These are phyloP conservation scores for Nephila pilipes DNA, from an alignment of 1,140 invertebrate genomes.

Conservation along the genomic window DNA sequence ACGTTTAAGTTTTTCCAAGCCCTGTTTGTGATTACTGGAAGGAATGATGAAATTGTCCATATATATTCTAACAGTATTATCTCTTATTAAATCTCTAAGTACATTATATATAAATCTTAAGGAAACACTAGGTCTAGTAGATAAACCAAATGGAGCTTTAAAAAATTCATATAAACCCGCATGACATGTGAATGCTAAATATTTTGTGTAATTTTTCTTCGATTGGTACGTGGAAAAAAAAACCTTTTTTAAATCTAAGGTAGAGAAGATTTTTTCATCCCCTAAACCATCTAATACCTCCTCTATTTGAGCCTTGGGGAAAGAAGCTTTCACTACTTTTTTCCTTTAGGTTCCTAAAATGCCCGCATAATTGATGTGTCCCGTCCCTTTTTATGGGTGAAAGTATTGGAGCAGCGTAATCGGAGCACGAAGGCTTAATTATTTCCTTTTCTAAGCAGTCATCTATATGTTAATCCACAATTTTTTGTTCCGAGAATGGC, in stretches of 20 bases:
- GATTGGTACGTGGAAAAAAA: constrained; percentile 30
- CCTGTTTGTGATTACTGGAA: constrained; percentile 24
- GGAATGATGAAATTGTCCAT: constrained; percentile 79
- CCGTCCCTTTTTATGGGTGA: neutral
- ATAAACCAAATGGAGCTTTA: constrained; percentile 20
- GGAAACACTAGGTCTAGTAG: constrained; percentile 62
- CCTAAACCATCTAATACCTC: constrained; percentile 3
- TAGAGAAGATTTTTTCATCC: neutral
- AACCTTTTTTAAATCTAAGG: constrained; percentile 22
- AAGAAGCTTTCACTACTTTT: constrained; percentile 10
- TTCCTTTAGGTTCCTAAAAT: constrained; percentile 3
- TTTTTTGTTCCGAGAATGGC: neutral
- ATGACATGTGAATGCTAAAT: constrained; percentile 14
- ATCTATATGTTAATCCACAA: neutral
- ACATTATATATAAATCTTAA: constrained; percentile 79
- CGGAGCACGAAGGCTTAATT: neutral
- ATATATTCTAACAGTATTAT: constrained; percentile 73
- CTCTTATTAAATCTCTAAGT: constrained; percentile 55
- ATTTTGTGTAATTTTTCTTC: no score
- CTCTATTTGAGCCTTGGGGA: constrained; percentile 4
- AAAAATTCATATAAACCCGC: constrained; percentile 36
- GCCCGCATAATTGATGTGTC: neutral
- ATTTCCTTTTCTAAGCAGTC: neutral
- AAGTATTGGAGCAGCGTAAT: neutral
- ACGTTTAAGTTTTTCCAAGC: constrained; percentile 60